A percentile compares a stretch with the other conserved stretches of the same genome.
Evolutionary conservation across 2,888 invertebrate genomes (phyloP).

Genomic region (Petrolisthes manimaculis): DNA sequence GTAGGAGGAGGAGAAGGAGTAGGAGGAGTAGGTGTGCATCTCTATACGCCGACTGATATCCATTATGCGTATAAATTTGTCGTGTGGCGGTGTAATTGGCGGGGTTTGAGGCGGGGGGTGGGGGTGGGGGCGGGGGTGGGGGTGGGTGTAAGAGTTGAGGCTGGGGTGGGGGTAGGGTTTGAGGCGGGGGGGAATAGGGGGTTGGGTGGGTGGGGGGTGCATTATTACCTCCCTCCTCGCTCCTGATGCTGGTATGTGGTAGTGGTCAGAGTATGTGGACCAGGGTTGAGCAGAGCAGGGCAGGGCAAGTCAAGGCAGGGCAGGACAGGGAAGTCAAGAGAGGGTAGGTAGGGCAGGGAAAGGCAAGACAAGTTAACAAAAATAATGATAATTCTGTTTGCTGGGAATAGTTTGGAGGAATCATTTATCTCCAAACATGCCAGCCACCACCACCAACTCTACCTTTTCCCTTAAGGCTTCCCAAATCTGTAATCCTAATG

Average conservation of each 20-base stretch:
- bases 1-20: too few species aligned
- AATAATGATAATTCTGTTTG: too few species aligned
- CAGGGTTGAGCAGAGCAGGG: background rate
- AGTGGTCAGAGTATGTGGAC: background rate
- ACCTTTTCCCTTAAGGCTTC: too few species aligned
- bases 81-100: conserved; percentile 13
- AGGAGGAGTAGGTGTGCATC: background rate
- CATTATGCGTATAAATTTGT: conserved; percentile 14
- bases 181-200: background rate
- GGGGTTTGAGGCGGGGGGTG: background rate
- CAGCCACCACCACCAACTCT: too few species aligned
- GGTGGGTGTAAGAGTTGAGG: too few species aligned
- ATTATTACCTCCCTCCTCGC: background rate
- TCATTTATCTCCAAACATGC: too few species aligned
- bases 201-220: background rate
- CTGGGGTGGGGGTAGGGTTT: too few species aligned
- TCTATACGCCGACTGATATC: conserved; percentile 4
- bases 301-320: background rate
- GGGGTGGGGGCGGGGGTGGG: background rate
- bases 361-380: background rate
- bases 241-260: background rate
- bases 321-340: background rate
- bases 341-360: background rate
- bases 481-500: too few species aligned
- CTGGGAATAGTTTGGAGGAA: too few species aligned